Evolutionary conservation across 1,140 invertebrate species (phyloP).

Genomic region (Cotesia chilonis): DNA sequence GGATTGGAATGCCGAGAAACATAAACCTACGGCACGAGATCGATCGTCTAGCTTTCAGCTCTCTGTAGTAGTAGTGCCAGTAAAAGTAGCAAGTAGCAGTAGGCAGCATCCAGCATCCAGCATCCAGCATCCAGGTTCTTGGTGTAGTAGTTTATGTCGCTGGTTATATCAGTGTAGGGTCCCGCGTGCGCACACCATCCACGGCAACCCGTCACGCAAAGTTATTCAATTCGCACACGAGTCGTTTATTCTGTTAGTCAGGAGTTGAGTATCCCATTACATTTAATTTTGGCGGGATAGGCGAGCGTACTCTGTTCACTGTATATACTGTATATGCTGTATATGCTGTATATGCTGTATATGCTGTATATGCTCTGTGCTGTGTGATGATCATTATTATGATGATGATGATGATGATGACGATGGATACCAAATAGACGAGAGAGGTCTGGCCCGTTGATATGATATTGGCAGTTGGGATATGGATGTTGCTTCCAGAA

Average conservation of each 20-base stretch:
- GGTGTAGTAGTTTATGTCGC: too few species aligned
- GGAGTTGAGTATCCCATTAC: conserved; percentile 8
- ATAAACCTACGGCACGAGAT: conserved; percentile 33
- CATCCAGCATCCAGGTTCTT: too few species aligned
- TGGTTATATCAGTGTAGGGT: too few species aligned
- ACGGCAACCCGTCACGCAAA: conserved; percentile 3
- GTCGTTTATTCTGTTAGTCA: conserved; percentile 16
- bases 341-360: neutral
- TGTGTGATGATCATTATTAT: too few species aligned
- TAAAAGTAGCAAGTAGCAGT: too few species aligned
- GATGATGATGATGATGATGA: neutral
- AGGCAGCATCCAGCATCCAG: too few species aligned
- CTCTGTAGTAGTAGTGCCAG: neutral
- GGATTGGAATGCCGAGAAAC: conserved; percentile 34
- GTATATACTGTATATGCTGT: neutral
- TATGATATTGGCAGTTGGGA: conserved; percentile 1
- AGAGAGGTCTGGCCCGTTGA: neutral
- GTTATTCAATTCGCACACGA: conserved; percentile 25
- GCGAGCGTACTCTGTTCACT: neutral
- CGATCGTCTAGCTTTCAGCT: conserved; percentile 20
- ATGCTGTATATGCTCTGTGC: too few species aligned
- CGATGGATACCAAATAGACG: neutral
- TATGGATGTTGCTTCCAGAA: too few species aligned
- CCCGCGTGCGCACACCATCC: conserved; percentile 21
- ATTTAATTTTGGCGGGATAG: conserved; percentile 1